Base-by-base conservation (phyloP, 2,797 vertebrate genomes). In the Gobionotothen gibberifrons region DNA sequence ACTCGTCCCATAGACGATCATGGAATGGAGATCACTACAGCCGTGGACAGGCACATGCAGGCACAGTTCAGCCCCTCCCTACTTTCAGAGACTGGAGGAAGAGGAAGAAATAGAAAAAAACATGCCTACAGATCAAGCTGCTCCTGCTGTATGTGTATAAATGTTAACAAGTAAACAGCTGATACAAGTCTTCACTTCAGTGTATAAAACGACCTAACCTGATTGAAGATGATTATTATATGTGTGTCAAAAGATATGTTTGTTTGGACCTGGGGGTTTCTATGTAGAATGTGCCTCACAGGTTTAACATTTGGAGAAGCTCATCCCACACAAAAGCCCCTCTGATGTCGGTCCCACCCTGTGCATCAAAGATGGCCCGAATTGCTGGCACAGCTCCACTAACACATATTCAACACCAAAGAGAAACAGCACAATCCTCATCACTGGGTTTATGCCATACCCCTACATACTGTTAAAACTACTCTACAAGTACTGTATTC, bases 401-500 rank as follows among this genome's bases (percentile, higher is more conserved):
- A 51, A 83, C 57, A 80, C 47, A 73, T 70, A 63, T 58, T 65
- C 67, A 75, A 76, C 78, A 77, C 26, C 58, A 70, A 82, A 58
- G 64, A 84, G 72, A 65, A 79, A 87, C 68, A 46, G 74, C 79
- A 90, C 74, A 85, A 78, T 85, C 76, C 81, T 85, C 66, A 47
- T 84, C 76, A 68, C 63, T 69, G 60, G 75, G 73, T 85, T 79
- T 62, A 59, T 82, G 72, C 60, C 70, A 57, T 58, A 76, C 52
- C 57, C 49, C 59, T 75, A 81, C 15, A 71, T 81, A 73, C 58
- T 79, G 52, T 80, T 79, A 76, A 84, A 87, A 84, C 72, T 80
- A 86, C 62, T 52, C 59, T 80, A 83, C 85, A 87, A 69, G 55
- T 79, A 75, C 70, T 78, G 69, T 85, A 85, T 85, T 66, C 51